Percentiles rank a stretch among this genome's conserved stretches.
Conservation (phyloP, 2,797 vertebrate species). For the Acanthornis magna region DNA sequence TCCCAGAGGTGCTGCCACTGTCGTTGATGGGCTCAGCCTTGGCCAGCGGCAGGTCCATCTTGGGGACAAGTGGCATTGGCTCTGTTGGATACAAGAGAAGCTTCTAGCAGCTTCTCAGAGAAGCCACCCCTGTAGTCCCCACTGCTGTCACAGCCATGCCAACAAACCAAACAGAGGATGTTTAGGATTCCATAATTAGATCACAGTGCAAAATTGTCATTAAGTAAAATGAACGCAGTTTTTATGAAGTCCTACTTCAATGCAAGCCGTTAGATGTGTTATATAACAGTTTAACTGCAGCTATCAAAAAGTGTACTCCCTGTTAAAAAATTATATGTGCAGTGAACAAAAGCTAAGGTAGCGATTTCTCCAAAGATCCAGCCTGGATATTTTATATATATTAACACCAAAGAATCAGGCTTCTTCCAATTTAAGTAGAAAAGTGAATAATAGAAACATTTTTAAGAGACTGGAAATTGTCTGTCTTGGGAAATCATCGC, state of each 20-base stretch:
- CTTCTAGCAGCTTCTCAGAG: background rate
- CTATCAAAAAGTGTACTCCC: background rate
- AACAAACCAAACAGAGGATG: background rate
- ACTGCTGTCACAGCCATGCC: background rate
- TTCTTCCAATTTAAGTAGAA: background rate
- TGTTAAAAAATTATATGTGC: background rate
- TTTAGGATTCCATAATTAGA: background rate
- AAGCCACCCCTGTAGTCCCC: background rate
- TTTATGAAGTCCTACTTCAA: background rate
- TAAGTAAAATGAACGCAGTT: background rate
- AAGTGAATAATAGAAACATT: background rate
- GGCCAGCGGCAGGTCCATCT: accelerated
- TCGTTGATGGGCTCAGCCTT: background rate
- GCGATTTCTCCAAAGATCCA: background rate
- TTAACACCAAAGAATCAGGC: background rate
- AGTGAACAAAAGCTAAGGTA: background rate
- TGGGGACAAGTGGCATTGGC: background rate
- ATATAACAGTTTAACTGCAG: background rate
- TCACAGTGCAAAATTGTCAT: background rate
- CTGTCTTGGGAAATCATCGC: background rate
- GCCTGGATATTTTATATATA: background rate
- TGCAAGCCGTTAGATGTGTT: background rate
- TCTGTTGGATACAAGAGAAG: background rate
- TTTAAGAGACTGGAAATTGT: background rate
- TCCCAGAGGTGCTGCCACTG: background rate